Percentiles rank a stretch among this genome's conserved stretches.
Evolutionary conservation across 2,888 invertebrate genomes (phyloP).

Genomic region (Drosophila neotestacea): DNA sequence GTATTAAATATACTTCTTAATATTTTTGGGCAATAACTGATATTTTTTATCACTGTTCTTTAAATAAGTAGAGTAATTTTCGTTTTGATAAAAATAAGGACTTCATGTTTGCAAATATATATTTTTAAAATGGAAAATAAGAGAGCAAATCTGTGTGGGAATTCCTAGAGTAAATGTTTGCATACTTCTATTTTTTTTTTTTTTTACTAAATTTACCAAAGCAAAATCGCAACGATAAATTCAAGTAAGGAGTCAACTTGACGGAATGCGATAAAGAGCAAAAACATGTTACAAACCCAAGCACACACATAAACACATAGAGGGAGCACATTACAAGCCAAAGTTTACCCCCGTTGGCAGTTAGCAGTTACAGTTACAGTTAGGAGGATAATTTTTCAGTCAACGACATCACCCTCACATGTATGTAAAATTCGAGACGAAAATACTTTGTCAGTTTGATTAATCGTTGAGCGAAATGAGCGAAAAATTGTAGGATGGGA

Average conservation of each 20-base stretch:
- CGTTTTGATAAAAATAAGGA: no score
- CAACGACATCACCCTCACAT: constrained; percentile 10
- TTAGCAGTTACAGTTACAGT: constrained; percentile 27
- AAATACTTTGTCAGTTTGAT: constrained; percentile 77
- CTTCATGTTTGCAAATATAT: no score
- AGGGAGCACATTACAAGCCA: constrained; percentile 3
- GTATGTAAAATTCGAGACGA: constrained; percentile 35
- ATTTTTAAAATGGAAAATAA: no score
- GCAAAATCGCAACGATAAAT: constrained; percentile 17
- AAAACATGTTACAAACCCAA: constrained; percentile 39
- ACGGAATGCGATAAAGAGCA: constrained; percentile 45
- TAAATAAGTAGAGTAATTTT: no score
- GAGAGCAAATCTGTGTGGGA: not conserved
- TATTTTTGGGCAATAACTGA: no score
- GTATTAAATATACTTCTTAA: no score
- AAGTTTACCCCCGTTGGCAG: constrained; percentile 38
- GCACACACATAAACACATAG: not conserved
- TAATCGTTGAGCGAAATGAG: constrained; percentile 57
- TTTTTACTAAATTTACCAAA: constrained; percentile 8
- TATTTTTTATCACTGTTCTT: no score
- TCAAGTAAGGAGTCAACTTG: constrained; percentile 17
- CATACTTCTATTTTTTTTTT: not conserved
- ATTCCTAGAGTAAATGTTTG: not conserved
- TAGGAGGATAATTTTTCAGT: constrained; percentile 39
- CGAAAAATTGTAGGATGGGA: not conserved